Conservation (phyloP, 2,888 invertebrate species). For the Phyllotreta cruciferae region DNA sequence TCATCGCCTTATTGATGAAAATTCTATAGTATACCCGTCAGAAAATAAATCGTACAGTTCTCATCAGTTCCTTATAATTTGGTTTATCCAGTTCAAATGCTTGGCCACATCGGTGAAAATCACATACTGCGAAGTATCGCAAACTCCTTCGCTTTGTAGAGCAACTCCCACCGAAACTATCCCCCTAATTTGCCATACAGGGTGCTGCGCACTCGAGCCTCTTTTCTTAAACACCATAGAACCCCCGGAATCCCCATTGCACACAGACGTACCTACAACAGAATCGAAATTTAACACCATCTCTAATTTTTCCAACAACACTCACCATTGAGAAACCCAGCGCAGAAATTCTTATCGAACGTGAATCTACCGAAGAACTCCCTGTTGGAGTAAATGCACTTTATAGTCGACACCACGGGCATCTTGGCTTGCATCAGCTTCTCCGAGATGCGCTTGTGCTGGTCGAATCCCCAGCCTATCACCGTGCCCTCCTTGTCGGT, state of each 20-base stretch:
- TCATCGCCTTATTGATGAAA: too few species aligned
- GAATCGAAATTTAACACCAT: neutral
- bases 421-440: conserved; percentile 66
- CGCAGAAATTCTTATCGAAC: conserved; percentile 64
- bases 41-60: neutral
- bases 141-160: conserved; percentile 65
- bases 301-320: neutral
- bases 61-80: conserved; percentile 28
- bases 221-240: conserved; percentile 57
- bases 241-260: conserved; percentile 61
- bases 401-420: conserved; percentile 67
- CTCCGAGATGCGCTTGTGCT: conserved; percentile 64
- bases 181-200: conserved; percentile 59
- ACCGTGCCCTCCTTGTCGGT: conserved; percentile 51
- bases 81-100: conserved; percentile 54
- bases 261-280: conserved; percentile 61
- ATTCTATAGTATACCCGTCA: too few species aligned
- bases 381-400: conserved; percentile 67
- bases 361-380: conserved; percentile 69
- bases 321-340: conserved; percentile 60
- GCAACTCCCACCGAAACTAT: conserved; percentile 68
- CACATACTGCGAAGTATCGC: conserved; percentile 68
- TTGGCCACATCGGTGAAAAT: conserved; percentile 69
- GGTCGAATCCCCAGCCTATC: conserved; percentile 64
- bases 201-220: conserved; percentile 42